A percentile compares a stretch with the other conserved stretches of the same genome.
These are phyloP conservation scores for Rhagoletis pomonella DNA, from an alignment of 1,140 invertebrate genomes.

Conservation along the genomic window DNA sequence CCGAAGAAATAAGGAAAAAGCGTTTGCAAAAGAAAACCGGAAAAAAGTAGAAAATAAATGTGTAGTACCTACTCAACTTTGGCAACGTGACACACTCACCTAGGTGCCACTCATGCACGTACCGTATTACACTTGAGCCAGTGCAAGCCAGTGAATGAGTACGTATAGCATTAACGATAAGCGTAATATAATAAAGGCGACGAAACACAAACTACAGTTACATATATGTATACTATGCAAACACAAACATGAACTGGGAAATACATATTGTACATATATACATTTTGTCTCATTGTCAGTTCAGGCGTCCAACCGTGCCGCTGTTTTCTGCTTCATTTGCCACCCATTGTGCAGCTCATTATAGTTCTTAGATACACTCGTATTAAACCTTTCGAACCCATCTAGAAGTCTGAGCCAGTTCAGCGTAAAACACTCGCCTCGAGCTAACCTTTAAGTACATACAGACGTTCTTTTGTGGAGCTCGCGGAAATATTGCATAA, in stretches of 20 bases:
- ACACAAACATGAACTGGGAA: background rate
- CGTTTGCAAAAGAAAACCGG: background rate
- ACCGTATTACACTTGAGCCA: slow-evolving; percentile 17
- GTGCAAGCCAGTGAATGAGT: background rate
- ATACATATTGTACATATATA: background rate
- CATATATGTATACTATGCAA: background rate
- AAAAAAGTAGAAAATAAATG: slow-evolving; percentile 31
- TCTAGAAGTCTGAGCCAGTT: background rate
- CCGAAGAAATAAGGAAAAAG: background rate
- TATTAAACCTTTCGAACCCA: background rate
- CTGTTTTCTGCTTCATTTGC: slow-evolving; percentile 24
- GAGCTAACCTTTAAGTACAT: background rate
- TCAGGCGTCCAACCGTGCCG: background rate
- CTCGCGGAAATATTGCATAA: background rate
- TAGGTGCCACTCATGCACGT: slow-evolving; percentile 3
- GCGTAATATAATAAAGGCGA: background rate
- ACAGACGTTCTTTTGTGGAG: background rate
- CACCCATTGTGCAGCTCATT: slow-evolving; percentile 29
- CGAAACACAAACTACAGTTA: background rate
- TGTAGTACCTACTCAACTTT: slow-evolving; percentile 40
- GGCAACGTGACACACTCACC: slow-evolving; percentile 40
- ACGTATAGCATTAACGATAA: background rate
- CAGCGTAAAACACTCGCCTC: no score
- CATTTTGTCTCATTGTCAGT: background rate
- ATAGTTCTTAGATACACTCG: background rate